phyloP scores from a whole-genome alignment of 2,113 vertebrate genomes.

The Melanocharis versteri region DNA sequence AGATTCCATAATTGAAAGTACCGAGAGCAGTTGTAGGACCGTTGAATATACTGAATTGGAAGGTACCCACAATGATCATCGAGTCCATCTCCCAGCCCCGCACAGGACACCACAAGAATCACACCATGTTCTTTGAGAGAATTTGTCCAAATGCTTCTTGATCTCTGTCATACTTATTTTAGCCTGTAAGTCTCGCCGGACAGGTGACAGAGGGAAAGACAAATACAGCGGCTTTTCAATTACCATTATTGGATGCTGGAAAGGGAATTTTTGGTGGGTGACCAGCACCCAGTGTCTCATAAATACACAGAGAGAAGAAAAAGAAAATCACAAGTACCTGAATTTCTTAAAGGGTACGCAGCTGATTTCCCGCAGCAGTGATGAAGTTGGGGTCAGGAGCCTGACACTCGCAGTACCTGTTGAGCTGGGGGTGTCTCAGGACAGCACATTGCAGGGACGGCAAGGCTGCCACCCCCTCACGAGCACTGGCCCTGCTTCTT shows the following conservation, averaged over 20 bases:
- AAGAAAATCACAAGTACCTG: neutral
- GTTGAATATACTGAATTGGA: neutral
- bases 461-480: fast-evolving
- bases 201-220: neutral
- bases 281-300: neutral
- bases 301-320: neutral
- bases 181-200: neutral
- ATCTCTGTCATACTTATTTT: neutral
- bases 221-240: neutral
- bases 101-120: neutral
- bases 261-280: neutral
- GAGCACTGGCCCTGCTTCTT: neutral
- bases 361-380: neutral
- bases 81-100: neutral
- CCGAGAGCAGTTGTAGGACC: neutral
- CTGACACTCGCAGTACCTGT: fast-evolving
- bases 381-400: neutral
- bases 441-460: fast-evolving
- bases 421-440: neutral
- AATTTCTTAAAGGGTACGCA: neutral
- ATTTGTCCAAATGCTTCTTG: neutral
- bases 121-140: neutral
- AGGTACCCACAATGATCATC: neutral
- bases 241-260: neutral
- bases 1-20: neutral